Evolutionary conservation across 2,113 vertebrate species (phyloP), one percentile per base, ranked within the genome.

Genomic region (Salvelinus alpinus): DNA sequence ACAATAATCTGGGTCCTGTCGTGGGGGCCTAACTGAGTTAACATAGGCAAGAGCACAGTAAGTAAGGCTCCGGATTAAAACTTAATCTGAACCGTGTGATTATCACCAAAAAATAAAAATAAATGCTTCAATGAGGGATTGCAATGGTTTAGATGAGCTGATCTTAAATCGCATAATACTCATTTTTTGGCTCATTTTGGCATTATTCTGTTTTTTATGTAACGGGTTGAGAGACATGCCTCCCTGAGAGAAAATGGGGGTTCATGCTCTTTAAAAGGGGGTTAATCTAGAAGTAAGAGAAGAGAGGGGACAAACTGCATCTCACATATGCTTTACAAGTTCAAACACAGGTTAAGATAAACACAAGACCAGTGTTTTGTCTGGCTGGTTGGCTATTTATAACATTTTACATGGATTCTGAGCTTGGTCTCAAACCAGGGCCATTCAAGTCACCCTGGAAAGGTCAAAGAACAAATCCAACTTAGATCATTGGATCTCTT

Each of bases 71-170:
- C 59, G 34, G 82, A 79, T 85, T 84, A 84, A 84, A 86, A 64
- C 72, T 60, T 72, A 79, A 88, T 79, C 81, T 82, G 60, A 75
- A 72, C 64, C 77, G 78, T 75, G 80, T 76, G 80, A 86, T 86
- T 81, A 84, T 79, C 73, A 62, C 22, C 11, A 62, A 80, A 80
- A 75, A 84, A 71, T 69, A 75, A 22, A 69, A 80, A 11, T 11
- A 44, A 44, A 83, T 60, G 65, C 64, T 71, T 75, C 75, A 82
- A 83, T 75, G 77, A 84, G 76, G 75, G 79, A 81, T 78, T 79
- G 78, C 59, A 64, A 78, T 77, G 80, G 77, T 82, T 86, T 78
- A 79, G 78, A 78, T 79, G 73, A 79, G 73, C 70, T 73, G 54
- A 78, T 48, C 59, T 27, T 74, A 70, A 44, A 76, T 68, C 59